phyloP scores from a whole-genome alignment of 2,113 vertebrate genomes.

The Syrmaticus mikado region DNA sequence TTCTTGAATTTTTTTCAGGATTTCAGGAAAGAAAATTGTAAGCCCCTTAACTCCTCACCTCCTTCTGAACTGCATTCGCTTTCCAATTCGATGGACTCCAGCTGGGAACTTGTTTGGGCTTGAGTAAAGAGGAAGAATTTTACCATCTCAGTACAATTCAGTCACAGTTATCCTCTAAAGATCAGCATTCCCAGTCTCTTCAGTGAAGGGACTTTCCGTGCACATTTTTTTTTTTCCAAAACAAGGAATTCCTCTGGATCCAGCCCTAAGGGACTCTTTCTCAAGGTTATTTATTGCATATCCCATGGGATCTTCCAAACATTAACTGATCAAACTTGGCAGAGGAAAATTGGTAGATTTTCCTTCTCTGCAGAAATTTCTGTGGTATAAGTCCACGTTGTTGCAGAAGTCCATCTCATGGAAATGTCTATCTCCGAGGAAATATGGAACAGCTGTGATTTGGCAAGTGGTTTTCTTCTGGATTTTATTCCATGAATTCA shows the following conservation, averaged over 20 bases:
- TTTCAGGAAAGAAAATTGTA: neutral
- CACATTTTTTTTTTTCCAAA: neutral
- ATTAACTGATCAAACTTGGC: slow-evolving; percentile 13
- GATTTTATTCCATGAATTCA: neutral
- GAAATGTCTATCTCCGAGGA: slow-evolving; percentile 10
- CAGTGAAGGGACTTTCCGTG: slow-evolving; percentile 38
- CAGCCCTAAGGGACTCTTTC: neutral
- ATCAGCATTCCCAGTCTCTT: neutral
- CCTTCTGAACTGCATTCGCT: neutral
- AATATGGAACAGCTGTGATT: neutral
- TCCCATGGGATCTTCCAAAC: neutral
- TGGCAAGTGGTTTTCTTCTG: neutral
- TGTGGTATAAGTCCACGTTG: neutral
- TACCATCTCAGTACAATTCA: neutral
- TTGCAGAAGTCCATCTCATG: neutral
- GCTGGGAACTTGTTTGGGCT: slow-evolving; percentile 15
- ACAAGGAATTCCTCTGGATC: slow-evolving; percentile 38
- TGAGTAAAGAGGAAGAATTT: slow-evolving; percentile 13
- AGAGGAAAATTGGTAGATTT: slow-evolving; percentile 6
- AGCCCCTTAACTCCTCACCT: neutral
- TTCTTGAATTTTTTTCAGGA: neutral
- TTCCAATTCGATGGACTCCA: slow-evolving; percentile 6
- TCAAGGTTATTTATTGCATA: slow-evolving; percentile 15
- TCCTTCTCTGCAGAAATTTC: neutral
- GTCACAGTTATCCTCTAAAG: neutral